Percentiles rank a stretch among this genome's conserved stretches.
Conservation (phyloP, 2,888 invertebrate species). For the Machimus rusticus region DNA sequence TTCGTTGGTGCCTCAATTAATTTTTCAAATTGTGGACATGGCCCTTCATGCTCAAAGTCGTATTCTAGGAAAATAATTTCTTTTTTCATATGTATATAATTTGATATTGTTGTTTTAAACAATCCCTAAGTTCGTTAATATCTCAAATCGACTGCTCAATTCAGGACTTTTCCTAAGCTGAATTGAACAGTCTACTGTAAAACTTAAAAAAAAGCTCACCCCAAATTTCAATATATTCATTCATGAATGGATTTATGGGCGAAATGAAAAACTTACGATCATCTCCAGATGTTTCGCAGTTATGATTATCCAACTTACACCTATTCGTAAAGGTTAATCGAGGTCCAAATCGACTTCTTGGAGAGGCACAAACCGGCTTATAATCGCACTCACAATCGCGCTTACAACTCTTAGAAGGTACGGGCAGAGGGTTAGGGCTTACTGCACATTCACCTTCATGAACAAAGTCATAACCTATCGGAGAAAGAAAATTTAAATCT, state of each 20-base stretch:
- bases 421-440: not conserved
- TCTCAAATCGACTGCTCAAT: not conserved
- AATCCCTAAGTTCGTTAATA: no score
- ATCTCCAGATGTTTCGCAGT: not conserved
- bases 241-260: not conserved
- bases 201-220: no score
- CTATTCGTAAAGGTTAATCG: not conserved
- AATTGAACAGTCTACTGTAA: no score
- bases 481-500: not conserved
- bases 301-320: conserved; percentile 8
- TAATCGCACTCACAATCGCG: not conserved
- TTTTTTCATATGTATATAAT: not conserved
- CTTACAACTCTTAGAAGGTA: not conserved
- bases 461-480: not conserved
- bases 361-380: conserved; percentile 1
- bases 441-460: conserved; percentile 3
- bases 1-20: not conserved
- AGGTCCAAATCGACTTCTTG: not conserved
- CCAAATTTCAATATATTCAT: no score
- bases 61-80: not conserved
- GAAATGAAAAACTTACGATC: not conserved
- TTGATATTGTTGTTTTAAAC: no score
- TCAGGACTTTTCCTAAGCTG: no score
- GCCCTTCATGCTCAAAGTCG: not conserved
- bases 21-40: conserved; percentile 1